These are phyloP conservation scores for Tillus elongatus DNA, from an alignment of 2,888 invertebrate genomes.

Conservation along the genomic window DNA sequence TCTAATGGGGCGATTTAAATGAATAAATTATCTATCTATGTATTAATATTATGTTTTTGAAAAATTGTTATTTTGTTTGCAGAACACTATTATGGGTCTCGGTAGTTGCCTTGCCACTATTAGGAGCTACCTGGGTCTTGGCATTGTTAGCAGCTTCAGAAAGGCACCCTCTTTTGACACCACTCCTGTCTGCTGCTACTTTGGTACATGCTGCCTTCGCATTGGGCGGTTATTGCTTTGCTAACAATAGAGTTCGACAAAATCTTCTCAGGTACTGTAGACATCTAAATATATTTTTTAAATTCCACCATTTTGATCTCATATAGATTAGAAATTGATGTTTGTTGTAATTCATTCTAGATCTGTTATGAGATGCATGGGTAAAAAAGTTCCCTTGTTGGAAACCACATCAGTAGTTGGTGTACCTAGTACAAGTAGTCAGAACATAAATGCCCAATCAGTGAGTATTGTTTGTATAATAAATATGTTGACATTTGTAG, in stretches of 20 bases:
- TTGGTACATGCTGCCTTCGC: constrained; percentile 75
- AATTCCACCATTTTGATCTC: not conserved
- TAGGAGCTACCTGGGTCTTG: constrained; percentile 80
- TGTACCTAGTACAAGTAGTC: constrained; percentile 61
- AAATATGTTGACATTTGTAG: constrained; percentile 3
- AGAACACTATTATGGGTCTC: constrained; percentile 81
- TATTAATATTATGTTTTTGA: too few species aligned
- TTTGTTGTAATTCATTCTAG: too few species aligned
- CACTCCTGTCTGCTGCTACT: constrained; percentile 68
- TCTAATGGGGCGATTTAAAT: too few species aligned
- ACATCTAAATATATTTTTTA: constrained; percentile 1
- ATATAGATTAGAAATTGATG: too few species aligned
- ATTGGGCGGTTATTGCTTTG: constrained; percentile 76
- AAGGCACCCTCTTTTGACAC: constrained; percentile 60
- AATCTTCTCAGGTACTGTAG: constrained; percentile 51
- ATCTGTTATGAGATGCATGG: constrained; percentile 64
- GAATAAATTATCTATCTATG: too few species aligned
- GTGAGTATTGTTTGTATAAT: too few species aligned
- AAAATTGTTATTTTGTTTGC: too few species aligned
- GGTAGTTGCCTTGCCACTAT: constrained; percentile 73
- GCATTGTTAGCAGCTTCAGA: constrained; percentile 72
- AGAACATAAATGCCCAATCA: constrained; percentile 59
- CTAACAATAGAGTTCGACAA: constrained; percentile 75
- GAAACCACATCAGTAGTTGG: constrained; percentile 62
- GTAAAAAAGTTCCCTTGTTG: constrained; percentile 70